These are phyloP conservation scores for Coelopa frigida DNA, from an alignment of 1,140 invertebrate species.

Conservation along the genomic window DNA sequence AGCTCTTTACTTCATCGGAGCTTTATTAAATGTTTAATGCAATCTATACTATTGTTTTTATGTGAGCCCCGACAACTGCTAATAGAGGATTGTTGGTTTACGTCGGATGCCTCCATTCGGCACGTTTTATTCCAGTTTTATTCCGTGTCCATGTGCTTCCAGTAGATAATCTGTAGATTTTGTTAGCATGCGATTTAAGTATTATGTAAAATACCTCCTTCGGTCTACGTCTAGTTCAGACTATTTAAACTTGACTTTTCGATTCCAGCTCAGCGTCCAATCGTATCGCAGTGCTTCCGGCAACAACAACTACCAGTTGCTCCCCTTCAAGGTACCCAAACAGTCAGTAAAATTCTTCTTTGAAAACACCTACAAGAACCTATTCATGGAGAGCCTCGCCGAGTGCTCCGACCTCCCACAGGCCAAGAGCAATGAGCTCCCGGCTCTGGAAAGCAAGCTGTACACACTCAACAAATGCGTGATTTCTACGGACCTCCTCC, in stretches of 20 bases:
- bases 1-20: too few species aligned
- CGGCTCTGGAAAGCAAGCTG: constrained; percentile 19
- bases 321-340: constrained; percentile 18
- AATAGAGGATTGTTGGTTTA: too few species aligned
- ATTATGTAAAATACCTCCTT: neutral
- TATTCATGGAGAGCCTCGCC: constrained; percentile 17
- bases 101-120: too few species aligned
- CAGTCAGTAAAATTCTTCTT: constrained; percentile 13
- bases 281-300: constrained; percentile 21
- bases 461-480: constrained; percentile 19
- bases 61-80: too few species aligned
- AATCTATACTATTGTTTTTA: too few species aligned
- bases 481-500: constrained; percentile 16
- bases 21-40: too few species aligned
- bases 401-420: constrained; percentile 20
- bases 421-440: constrained; percentile 11
- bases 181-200: too few species aligned
- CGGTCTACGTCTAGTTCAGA: neutral
- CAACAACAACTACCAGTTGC: constrained; percentile 19
- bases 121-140: too few species aligned
- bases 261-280: constrained; percentile 16
- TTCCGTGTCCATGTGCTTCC: too few species aligned
- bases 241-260: neutral
- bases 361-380: constrained; percentile 18
- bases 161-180: too few species aligned